These are phyloP conservation scores for Corythornis vintsioides DNA, from an alignment of 2,113 vertebrate genomes.

Conservation along the genomic window DNA sequence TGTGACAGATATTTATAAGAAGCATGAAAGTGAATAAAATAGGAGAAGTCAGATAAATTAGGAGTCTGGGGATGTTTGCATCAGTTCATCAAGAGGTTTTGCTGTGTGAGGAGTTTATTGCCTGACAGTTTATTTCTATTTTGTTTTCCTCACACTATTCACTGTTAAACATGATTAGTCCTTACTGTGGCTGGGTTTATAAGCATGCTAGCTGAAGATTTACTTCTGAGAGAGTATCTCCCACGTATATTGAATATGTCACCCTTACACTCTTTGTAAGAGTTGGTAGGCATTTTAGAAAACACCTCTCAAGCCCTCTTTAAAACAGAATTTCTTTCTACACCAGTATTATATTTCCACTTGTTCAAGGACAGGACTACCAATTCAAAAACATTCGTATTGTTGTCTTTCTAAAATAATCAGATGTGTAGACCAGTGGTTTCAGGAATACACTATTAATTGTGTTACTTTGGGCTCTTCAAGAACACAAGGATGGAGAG, in stretches of 20 bases:
- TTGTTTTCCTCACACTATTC: not conserved
- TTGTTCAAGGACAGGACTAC: constrained; percentile 4
- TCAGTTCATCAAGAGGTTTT: constrained; percentile 10
- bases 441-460: constrained; percentile 19
- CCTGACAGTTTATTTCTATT: constrained; percentile 32
- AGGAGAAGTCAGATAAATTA: constrained; percentile 65
- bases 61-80: constrained; percentile 54
- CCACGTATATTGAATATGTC: not conserved
- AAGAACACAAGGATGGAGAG: not conserved
- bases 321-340: not conserved
- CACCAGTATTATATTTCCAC: not conserved
- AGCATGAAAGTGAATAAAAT: constrained; percentile 71
- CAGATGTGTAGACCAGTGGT: not conserved
- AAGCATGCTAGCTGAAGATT: not conserved
- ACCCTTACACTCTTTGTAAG: not conserved
- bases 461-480: constrained; percentile 29
- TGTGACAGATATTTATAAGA: constrained; percentile 59
- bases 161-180: constrained; percentile 16
- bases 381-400: constrained; percentile 26
- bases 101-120: constrained; percentile 16
- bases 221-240: not conserved
- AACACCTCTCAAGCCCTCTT: not conserved
- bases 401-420: not conserved
- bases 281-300: not conserved
- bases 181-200: constrained; percentile 20